Percentiles rank a stretch among this genome's conserved stretches.
These are phyloP conservation scores for Ardeotis arabs DNA, from an alignment of 2,113 vertebrate species.

Conservation along the genomic window DNA sequence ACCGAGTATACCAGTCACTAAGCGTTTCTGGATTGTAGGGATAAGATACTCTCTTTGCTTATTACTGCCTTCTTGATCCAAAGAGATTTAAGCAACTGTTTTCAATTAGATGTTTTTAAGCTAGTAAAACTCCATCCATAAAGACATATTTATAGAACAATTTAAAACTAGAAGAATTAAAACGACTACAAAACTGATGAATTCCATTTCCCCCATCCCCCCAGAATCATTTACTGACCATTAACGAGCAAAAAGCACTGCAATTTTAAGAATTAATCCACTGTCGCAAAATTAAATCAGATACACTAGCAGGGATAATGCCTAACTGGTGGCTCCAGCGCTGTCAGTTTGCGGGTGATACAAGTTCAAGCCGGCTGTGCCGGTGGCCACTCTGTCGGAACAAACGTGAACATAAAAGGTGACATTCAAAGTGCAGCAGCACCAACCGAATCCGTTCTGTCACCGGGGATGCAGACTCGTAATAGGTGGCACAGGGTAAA, in stretches of 20 bases:
- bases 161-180: constrained; percentile 77
- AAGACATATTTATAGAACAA: constrained; percentile 79
- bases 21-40: constrained; percentile 72
- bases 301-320: constrained; percentile 62
- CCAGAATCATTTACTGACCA: constrained; percentile 59
- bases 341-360: constrained; percentile 66
- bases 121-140: constrained; percentile 78
- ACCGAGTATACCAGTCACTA: constrained; percentile 63
- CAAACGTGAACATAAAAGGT: constrained; percentile 73
- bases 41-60: constrained; percentile 78
- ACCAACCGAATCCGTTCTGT: constrained; percentile 41
- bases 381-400: constrained; percentile 67
- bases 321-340: constrained; percentile 64
- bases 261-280: constrained; percentile 74
- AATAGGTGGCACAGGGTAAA: neutral
- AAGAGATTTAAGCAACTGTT: constrained; percentile 82
- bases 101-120: constrained; percentile 84
- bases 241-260: constrained; percentile 60
- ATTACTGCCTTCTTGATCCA: constrained; percentile 77
- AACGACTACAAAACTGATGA: constrained; percentile 68
- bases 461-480: neutral
- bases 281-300: constrained; percentile 73
- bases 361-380: constrained; percentile 75
- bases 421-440: constrained; percentile 53
- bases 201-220: constrained; percentile 31